A percentile compares a stretch with the other conserved stretches of the same genome.
Conservation (phyloP, 2,113 vertebrate genomes). For the Anoura caudifer region DNA sequence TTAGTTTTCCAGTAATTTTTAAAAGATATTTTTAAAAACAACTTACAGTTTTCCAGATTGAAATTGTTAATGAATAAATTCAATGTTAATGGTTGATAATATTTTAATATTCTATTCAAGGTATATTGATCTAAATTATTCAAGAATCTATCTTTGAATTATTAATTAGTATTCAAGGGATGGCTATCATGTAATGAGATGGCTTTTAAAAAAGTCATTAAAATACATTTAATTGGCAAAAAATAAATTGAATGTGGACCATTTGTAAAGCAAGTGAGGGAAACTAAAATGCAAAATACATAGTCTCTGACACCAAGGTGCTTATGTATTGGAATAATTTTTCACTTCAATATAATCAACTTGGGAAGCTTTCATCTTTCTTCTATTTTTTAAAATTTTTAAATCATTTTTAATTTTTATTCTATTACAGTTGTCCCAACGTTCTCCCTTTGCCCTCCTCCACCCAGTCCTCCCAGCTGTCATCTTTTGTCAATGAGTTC, state of each 20-base stretch:
- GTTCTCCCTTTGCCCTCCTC: too few relatives aligned
- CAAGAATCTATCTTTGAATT: conserved; percentile 47
- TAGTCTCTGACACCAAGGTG: conserved; percentile 9
- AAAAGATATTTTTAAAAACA: not conserved
- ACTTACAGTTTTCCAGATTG: not conserved
- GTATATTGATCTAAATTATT: conserved; percentile 54
- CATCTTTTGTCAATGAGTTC: not conserved
- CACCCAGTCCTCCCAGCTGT: too few relatives aligned
- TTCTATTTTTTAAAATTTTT: too few relatives aligned
- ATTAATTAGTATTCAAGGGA: conserved; percentile 65
- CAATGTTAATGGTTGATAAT: conserved; percentile 39
- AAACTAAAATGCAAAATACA: conserved; percentile 22
- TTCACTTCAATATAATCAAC: not conserved
- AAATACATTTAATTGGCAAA: conserved; percentile 43
- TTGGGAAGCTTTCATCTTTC: not conserved
- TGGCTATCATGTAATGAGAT: conserved; percentile 47
- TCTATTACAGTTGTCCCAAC: too few relatives aligned
- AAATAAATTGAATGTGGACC: conserved; percentile 62
- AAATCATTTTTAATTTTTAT: too few relatives aligned
- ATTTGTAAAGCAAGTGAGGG: conserved; percentile 30
- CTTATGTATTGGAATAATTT: not conserved
- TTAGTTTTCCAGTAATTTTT: conserved; percentile 14
- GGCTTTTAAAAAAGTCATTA: conserved; percentile 67
- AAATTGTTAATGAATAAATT: conserved; percentile 22
- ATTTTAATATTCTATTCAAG: conserved; percentile 45